A percentile compares a stretch with the other conserved stretches of the same genome.
Conservation (phyloP, 1,140 invertebrate genomes). For the Acromyrmex heyeri region DNA sequence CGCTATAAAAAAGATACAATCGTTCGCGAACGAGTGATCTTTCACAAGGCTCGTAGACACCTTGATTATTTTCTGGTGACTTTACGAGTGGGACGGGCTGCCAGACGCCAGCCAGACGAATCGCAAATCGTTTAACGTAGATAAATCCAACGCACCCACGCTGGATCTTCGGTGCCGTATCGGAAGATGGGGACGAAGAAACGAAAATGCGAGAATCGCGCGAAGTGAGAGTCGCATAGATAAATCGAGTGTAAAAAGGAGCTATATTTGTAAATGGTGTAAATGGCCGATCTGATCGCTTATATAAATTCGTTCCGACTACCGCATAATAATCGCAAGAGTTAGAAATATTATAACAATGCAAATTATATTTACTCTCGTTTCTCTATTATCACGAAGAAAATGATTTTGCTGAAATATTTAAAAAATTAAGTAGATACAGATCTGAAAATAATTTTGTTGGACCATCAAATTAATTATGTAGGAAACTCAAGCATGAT, state of each 20-base stretch:
- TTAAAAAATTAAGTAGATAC: too few species aligned
- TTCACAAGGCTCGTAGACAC: slow-evolving; percentile 31
- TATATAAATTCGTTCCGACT: slow-evolving; percentile 48
- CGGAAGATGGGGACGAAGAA: slow-evolving; percentile 11
- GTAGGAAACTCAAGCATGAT: too few species aligned
- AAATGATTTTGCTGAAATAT: too few species aligned
- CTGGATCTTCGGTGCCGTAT: slow-evolving; percentile 46
- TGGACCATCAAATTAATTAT: too few species aligned
- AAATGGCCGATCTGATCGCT: slow-evolving; percentile 33
- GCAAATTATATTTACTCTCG: not conserved
- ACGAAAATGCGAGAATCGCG: slow-evolving; percentile 13
- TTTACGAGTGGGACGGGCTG: slow-evolving; percentile 71
- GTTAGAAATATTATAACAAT: not conserved
- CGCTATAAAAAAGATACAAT: slow-evolving; percentile 68
- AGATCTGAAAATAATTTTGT: too few species aligned
- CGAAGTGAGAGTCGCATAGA: slow-evolving; percentile 16
- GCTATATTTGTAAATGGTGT: slow-evolving; percentile 32
- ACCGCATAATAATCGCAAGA: slow-evolving; percentile 6
- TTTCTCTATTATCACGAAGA: not conserved
- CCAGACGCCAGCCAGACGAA: slow-evolving; percentile 72
- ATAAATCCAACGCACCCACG: slow-evolving; percentile 73
- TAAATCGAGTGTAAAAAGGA: slow-evolving; percentile 44
- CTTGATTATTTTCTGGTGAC: slow-evolving; percentile 67
- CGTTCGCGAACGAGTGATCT: slow-evolving; percentile 35
- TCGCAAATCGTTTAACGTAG: slow-evolving; percentile 62